Percentiles rank a stretch among this genome's conserved stretches.
These are phyloP conservation scores for Dicycla oo DNA, from an alignment of 2,888 invertebrate genomes.

Conservation along the genomic window DNA sequence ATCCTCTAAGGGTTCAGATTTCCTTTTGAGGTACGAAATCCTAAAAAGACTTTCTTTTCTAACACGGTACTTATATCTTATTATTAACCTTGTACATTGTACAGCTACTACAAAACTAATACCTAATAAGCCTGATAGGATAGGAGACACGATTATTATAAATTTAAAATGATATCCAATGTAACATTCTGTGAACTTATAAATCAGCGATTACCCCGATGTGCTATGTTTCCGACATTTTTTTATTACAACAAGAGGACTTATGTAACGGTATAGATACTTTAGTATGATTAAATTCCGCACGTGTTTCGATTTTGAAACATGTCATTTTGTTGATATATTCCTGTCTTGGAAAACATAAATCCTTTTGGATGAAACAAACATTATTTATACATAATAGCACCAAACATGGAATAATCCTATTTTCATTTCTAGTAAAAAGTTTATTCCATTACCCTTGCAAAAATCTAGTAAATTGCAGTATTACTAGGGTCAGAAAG, in stretches of 20 bases:
- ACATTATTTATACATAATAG: background rate
- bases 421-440: background rate
- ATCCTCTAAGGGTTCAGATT: no score
- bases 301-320: conserved; percentile 15
- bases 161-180: background rate
- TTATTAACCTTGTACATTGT: background rate
- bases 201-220: conserved; percentile 2
- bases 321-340: background rate
- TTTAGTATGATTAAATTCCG: background rate
- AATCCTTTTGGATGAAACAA: background rate
- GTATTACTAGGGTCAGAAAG: background rate
- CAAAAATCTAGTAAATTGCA: background rate
- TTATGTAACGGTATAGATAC: conserved; percentile 12
- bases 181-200: conserved; percentile 18
- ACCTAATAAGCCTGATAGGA: background rate
- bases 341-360: background rate
- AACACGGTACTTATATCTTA: background rate
- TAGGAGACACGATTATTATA: background rate
- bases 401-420: background rate
- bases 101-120: background rate
- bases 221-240: conserved; percentile 10
- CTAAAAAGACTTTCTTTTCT: background rate
- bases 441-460: no score
- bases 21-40: no score
- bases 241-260: background rate